Conservation (phyloP, 1,140 invertebrate species). For the Atta cephalotes region DNA sequence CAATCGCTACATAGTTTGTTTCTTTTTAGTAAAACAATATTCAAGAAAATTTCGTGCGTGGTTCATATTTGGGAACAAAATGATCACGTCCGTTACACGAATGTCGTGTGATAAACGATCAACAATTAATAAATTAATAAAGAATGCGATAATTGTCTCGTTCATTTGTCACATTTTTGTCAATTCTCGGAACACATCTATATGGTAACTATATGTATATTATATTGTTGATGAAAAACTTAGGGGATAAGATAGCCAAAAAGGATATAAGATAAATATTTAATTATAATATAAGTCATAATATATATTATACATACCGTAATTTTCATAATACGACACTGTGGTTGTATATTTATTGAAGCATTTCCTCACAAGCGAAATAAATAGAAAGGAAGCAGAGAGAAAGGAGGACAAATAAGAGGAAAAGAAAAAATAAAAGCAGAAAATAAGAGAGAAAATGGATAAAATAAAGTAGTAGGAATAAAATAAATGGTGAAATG, state of each 20-base stretch:
- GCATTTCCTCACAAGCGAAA: conserved; percentile 18
- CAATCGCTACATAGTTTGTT: neutral
- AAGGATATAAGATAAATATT: conserved; percentile 39
- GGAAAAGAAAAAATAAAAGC: neutral
- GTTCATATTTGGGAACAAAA: neutral
- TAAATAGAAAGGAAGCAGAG: conserved; percentile 3
- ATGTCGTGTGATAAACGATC: neutral
- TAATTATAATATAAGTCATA: conserved; percentile 45
- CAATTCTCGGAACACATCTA: neutral
- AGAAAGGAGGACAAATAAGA: neutral
- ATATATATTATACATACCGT: conserved; percentile 25
- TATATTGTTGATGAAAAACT: neutral
- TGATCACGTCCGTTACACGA: neutral
- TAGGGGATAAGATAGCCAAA: conserved; percentile 22
- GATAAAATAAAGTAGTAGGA: too few species aligned
- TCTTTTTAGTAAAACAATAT: conserved; percentile 6
- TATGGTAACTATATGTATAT: neutral
- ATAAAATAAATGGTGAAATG: neutral
- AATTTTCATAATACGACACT: conserved; percentile 36
- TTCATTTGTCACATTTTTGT: neutral
- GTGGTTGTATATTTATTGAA: conserved; percentile 62
- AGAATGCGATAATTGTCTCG: neutral
- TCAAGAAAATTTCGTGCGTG: neutral
- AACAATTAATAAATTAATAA: neutral
- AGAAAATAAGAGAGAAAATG: neutral